Evolutionary conservation across 2,797 vertebrate species (phyloP).

Genomic region (Echiichthys vipera): DNA sequence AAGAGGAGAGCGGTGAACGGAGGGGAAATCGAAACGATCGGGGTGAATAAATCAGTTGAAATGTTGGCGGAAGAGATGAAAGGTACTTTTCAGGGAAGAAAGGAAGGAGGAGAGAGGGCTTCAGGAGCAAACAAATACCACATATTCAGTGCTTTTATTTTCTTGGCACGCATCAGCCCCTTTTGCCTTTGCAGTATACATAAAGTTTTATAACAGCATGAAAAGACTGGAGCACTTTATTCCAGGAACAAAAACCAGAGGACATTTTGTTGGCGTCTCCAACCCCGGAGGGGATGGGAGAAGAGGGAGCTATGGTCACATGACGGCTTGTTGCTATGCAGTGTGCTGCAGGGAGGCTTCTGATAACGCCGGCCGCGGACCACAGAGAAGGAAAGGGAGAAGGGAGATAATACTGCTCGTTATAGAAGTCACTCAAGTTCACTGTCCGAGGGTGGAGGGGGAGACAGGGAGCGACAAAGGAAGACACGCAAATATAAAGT

Average conservation of each 20-base stretch:
- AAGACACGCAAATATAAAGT: background rate
- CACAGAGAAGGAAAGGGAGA: conserved; percentile 6
- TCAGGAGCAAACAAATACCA: background rate
- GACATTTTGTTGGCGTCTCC: conserved; percentile 13
- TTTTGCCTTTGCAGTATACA: background rate
- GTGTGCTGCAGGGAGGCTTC: conserved; percentile 39
- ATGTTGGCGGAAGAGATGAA: background rate
- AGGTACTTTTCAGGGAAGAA: background rate
- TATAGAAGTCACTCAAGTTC: conserved; percentile 42
- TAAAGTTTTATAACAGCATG: background rate
- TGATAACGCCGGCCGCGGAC: conserved; percentile 42
- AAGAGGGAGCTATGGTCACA: conserved; percentile 44
- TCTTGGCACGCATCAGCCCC: background rate
- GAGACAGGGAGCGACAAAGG: background rate
- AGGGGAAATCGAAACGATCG: background rate
- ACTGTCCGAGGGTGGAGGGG: background rate
- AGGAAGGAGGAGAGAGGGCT: background rate
- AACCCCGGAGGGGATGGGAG: conserved; percentile 30
- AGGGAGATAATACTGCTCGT: conserved; percentile 8
- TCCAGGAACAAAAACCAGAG: background rate
- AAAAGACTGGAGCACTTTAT: background rate
- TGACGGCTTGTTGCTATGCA: conserved; percentile 70
- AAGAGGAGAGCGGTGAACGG: background rate
- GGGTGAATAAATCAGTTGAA: conserved; percentile 3
- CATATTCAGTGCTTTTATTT: background rate